Base-by-base conservation (phyloP, 2,797 vertebrate genomes). In the Carduelis carduelis region DNA sequence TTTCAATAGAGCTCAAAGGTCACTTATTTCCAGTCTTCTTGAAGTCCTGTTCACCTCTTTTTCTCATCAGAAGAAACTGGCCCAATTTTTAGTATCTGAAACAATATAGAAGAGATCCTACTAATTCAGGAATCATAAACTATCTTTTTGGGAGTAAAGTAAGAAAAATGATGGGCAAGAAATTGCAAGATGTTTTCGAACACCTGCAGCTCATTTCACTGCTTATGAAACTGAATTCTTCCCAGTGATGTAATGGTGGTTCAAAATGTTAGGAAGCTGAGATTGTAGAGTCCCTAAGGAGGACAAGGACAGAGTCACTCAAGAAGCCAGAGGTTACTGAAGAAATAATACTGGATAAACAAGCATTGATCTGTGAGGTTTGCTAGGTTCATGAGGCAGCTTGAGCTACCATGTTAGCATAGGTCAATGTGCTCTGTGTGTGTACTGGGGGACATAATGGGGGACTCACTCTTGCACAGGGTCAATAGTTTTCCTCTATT, bases 401-500 rank as follows among this genome's bases (percentile, higher is more conserved):
- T 39, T 86, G 57, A 90, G 65, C 15, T 28, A 78, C 6, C 8
- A 26, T 6, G 19, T 47, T 27, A 75, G 9, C 12, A n/a, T 9
- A 39, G 18, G 11, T 35, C n/a, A 63, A 2, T 14, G 35, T 37
- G 16, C 10, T 41, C 0, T 53, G 5, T 60, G 16, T 20, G 7
- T 1, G 0, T 26, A 57, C 37, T 68, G 14, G 14, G 22, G 35
- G 30, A 53, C 6, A 12, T 24, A 30, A 47, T 18, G 5, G 12
- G 10, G 11, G 12, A 70, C 41, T 32, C 2, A 3, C 4, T 63
- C 18, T 59, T 76, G 35, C 1, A 3, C 1, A 0, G 7, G 49
- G 24, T 77, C 15, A 41, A 14, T 10, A 44, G 28, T 30, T 87
- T 53, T 81, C 10, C 15, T 84, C 16, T 57, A 0, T 46, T n/a